A percentile compares a stretch with the other conserved stretches of the same genome.
These are phyloP conservation scores for Hirtodrosophila cameraria DNA, from an alignment of 2,888 invertebrate species.

Conservation along the genomic window DNA sequence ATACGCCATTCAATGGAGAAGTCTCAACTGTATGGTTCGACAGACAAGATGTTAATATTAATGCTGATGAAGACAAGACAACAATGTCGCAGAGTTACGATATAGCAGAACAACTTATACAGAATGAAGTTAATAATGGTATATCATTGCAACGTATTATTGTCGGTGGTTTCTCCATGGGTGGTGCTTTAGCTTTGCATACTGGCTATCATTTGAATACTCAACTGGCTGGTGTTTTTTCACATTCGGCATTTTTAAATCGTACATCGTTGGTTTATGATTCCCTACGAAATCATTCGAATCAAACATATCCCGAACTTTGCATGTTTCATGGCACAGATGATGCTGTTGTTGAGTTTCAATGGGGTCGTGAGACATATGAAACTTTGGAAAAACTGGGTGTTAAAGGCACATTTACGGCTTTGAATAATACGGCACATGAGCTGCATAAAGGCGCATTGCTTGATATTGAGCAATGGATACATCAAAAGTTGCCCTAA, in stretches of 20 bases:
- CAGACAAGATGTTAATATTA: conserved; percentile 86
- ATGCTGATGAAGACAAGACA: conserved; percentile 69
- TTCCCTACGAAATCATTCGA: conserved; percentile 80
- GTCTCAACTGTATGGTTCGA: conserved; percentile 92
- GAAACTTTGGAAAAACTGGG: conserved; percentile 86
- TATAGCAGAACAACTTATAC: conserved; percentile 87
- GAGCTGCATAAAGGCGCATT: conserved; percentile 87
- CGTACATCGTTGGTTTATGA: conserved; percentile 89
- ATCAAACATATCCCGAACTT: conserved; percentile 68
- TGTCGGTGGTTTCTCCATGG: conserved; percentile 94
- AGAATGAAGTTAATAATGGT: conserved; percentile 87
- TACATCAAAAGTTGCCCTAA: conserved; percentile 85
- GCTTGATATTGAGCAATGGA: conserved; percentile 87
- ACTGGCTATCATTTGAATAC: conserved; percentile 88
- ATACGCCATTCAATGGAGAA: conserved; percentile 83
- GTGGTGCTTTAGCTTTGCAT: conserved; percentile 91
- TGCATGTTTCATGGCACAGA: conserved; percentile 81
- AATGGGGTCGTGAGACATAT: conserved; percentile 88
- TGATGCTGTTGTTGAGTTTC: conserved; percentile 88
- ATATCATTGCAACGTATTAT: conserved; percentile 89
- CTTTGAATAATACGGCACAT: conserved; percentile 87
- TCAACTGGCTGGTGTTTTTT: conserved; percentile 90
- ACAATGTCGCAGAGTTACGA: conserved; percentile 82
- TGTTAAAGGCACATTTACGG: conserved; percentile 87
- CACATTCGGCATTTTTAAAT: conserved; percentile 91